Evolutionary conservation across 2,113 vertebrate species (phyloP).

Genomic region (Marcusenius ussheri): DNA sequence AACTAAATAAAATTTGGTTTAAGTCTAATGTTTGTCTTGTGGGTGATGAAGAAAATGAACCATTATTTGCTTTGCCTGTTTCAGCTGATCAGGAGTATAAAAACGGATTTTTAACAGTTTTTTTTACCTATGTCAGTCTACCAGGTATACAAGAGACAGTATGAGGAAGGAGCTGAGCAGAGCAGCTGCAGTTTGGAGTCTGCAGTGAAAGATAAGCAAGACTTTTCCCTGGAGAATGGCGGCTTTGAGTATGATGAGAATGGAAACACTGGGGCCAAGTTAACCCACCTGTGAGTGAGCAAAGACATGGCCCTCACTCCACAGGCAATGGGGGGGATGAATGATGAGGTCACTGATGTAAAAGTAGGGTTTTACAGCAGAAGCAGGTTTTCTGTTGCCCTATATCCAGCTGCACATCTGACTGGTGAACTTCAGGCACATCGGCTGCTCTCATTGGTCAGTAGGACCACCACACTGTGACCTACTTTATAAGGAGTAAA

Average conservation of each 20-base stretch:
- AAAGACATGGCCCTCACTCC: neutral
- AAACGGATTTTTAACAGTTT: neutral
- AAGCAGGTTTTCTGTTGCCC: neutral
- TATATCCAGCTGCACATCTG: neutral
- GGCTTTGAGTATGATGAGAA: constrained; percentile 59
- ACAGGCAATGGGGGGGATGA: neutral
- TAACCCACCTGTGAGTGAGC: constrained; percentile 45
- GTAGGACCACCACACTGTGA: neutral
- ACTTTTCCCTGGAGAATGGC: constrained; percentile 48
- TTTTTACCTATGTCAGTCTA: neutral
- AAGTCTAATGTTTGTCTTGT: neutral
- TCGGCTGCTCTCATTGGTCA: neutral
- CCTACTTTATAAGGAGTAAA: neutral
- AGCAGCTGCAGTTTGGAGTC: constrained; percentile 27
- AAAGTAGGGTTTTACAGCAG: neutral
- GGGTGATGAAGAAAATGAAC: neutral
- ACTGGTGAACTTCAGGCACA: neutral
- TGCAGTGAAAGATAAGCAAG: constrained; percentile 25
- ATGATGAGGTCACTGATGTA: neutral
- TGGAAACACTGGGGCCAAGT: constrained; percentile 2
- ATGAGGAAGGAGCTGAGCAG: neutral
- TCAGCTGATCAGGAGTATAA: neutral
- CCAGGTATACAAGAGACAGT: neutral
- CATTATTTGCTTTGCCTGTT: neutral
- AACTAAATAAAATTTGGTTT: neutral